phyloP scores from a whole-genome alignment of 2,888 invertebrate species.

The Matsumyia berberina region DNA sequence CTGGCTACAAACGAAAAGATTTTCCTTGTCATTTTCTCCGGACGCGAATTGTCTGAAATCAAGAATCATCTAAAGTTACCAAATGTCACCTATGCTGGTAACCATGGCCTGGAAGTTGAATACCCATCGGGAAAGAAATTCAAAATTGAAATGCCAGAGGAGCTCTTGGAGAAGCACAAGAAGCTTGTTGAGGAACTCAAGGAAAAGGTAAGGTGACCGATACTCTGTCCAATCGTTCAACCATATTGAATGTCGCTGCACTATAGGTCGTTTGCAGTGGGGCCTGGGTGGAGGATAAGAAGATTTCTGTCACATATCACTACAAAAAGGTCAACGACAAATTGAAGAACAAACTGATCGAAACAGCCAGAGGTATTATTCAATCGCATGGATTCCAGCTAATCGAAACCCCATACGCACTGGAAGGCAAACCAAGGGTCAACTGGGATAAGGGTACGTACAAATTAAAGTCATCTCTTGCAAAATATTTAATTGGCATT shows the following conservation, averaged over 20 bases:
- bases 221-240: background rate
- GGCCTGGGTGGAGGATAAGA: slow-evolving; percentile 92
- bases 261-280: slow-evolving; percentile 88
- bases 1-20: slow-evolving; percentile 89
- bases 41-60: slow-evolving; percentile 89
- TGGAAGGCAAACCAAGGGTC: slow-evolving; percentile 91
- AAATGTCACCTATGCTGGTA: slow-evolving; percentile 90
- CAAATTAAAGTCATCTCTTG: slow-evolving; percentile 11
- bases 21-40: slow-evolving; percentile 90
- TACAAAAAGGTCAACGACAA: slow-evolving; percentile 89
- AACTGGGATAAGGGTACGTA: slow-evolving; percentile 90
- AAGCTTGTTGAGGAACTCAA: slow-evolving; percentile 88
- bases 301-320: slow-evolving; percentile 90
- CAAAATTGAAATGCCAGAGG: slow-evolving; percentile 90
- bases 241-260: background rate
- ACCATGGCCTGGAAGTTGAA: slow-evolving; percentile 90
- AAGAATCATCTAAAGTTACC: slow-evolving; percentile 87
- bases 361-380: slow-evolving; percentile 87
- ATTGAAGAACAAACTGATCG: slow-evolving; percentile 86
- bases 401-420: slow-evolving; percentile 89
- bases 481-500: slow-evolving; percentile 26
- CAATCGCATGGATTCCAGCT: slow-evolving; percentile 88
- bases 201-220: slow-evolving; percentile 85
- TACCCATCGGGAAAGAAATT: slow-evolving; percentile 91
- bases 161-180: slow-evolving; percentile 88